Base-by-base conservation (phyloP, 2,113 vertebrate genomes). In the Oreotrochilus melanogaster region DNA sequence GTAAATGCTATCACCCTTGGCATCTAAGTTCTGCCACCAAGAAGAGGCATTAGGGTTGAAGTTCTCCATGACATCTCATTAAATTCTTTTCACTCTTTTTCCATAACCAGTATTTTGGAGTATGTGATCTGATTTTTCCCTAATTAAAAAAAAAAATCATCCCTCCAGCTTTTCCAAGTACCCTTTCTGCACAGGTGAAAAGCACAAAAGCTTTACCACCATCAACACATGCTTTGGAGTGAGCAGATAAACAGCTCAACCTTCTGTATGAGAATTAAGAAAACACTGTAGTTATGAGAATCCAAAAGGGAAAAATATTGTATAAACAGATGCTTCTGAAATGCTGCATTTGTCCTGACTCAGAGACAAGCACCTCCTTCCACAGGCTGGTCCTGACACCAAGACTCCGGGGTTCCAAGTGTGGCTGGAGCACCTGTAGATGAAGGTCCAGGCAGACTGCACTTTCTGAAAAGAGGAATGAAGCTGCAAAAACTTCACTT, bases 361-460 rank as follows among this genome's bases (percentile, higher is more conserved):
- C 8, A 8, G 28, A 42, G 54, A 54, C 19, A 60, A 33, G 6
- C 17, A 39, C 23, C 51, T 66, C 12, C 31, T 86, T 31, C 58
- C 57, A 45, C 51, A 51, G 14, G 10, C 37, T 47, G n/a, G 28
- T 53, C 6, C 6, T 30, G 39, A 61, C 28, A 53, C 7, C 47
- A 43, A 28, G 19, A 33, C 28, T 23, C 11, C 6, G 4, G 21
- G 28, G 25, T 60, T 13, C 54, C 19, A 54, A 48, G 33, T 1
- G 2, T 8, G 17, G 35, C 6, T 73, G 67, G n/a, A 69, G 31
- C 42, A 28, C 6, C 23, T 23, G 18, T 23, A 14, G 53, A n/a
- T 2, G 14, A 78, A n/a, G 1, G 5, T 18, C 18, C 4, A 30
- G n/a, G 18, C 18, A 37, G 54, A 13, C 0, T 15, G 14, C 8